phyloP scores from a whole-genome alignment of 2,797 vertebrate species.

The Prunella strophiata region DNA sequence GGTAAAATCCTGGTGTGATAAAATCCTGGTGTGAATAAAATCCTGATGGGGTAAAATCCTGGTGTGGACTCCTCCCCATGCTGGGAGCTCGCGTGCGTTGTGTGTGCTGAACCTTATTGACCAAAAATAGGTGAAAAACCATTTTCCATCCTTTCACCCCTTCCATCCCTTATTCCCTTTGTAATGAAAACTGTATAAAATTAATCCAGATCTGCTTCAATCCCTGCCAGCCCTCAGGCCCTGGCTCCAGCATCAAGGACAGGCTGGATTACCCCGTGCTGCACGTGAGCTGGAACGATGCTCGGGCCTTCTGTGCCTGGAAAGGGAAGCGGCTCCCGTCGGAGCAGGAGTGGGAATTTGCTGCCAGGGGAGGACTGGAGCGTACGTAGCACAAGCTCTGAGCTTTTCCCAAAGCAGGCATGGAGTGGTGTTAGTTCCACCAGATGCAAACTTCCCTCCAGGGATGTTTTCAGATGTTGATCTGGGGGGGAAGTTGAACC shows the following conservation, averaged over 20 bases:
- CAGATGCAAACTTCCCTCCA: background rate
- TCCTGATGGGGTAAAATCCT: background rate
- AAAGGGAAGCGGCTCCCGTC: conserved; percentile 85
- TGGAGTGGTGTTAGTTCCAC: background rate
- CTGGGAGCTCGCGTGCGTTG: background rate
- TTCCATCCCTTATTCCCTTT: background rate
- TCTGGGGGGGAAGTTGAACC: accelerated
- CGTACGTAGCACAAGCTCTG: conserved; percentile 72
- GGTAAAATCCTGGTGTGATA: accelerated
- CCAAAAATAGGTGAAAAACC: accelerated
- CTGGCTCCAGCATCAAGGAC: conserved; percentile 88
- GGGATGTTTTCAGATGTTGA: background rate
- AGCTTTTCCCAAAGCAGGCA: background rate
- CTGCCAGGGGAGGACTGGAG: conserved; percentile 89
- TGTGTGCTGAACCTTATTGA: accelerated
- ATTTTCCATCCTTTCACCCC: background rate
- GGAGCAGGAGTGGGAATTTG: conserved; percentile 96
- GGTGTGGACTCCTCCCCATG: accelerated
- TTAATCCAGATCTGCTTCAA: background rate
- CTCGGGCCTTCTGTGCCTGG: conserved; percentile 88
- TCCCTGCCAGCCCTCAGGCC: conserved; percentile 85
- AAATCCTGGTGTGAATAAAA: conserved; percentile 66
- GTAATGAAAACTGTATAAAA: background rate
- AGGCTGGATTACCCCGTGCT: conserved; percentile 88
- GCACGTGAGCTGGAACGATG: conserved; percentile 97